Evolutionary conservation across 2,888 invertebrate species (phyloP).

Genomic region (Steinernema hermaphroditum): DNA sequence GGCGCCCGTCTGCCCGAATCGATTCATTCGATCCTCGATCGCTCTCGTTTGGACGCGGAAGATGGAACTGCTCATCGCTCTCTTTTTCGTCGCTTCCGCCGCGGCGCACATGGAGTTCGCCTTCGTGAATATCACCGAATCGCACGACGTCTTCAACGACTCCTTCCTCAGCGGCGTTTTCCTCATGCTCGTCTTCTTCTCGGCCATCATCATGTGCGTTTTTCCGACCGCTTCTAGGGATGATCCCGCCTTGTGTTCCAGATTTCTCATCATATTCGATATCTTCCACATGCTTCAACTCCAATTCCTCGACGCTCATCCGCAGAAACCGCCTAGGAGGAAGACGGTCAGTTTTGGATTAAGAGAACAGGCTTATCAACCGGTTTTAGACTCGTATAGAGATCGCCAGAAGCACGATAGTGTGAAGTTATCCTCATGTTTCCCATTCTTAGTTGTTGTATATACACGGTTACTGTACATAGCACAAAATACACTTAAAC

Average conservation of each 20-base stretch:
- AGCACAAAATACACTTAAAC: no score
- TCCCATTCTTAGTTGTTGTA: no score
- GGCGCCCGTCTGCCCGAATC: no score
- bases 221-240: neutral
- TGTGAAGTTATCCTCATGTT: no score
- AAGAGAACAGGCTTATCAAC: neutral
- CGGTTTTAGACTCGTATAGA: conserved; percentile 14
- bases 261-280: conserved; percentile 1
- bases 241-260: neutral
- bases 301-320: neutral
- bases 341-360: neutral
- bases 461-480: no score
- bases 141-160: conserved; percentile 4
- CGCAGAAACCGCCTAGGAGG: neutral
- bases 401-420: neutral
- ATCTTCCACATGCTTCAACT: conserved; percentile 19
- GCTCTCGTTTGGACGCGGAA: no score
- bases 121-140: neutral
- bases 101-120: neutral
- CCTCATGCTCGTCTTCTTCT: conserved; percentile 5
- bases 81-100: neutral
- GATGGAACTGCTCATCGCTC: neutral
- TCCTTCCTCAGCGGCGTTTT: conserved; percentile 8
- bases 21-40: no score
- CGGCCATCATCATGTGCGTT: conserved; percentile 11